phyloP scores from a whole-genome alignment of 2,888 invertebrate species.

The Meliscaeva auricollis region DNA sequence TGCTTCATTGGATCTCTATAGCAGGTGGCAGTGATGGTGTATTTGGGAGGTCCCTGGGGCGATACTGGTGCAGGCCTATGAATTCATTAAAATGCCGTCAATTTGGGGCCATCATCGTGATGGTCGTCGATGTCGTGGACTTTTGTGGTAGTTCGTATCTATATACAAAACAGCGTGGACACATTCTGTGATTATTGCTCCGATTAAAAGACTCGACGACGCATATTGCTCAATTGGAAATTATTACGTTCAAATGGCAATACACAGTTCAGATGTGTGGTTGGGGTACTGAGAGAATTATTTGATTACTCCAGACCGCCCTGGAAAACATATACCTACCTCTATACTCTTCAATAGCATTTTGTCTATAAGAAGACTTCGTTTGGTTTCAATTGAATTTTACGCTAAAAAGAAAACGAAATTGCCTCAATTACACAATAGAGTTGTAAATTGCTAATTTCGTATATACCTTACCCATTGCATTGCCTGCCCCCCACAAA shows the following conservation, averaged over 20 bases:
- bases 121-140: constrained; percentile 9
- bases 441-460: constrained; percentile 70
- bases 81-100: constrained; percentile 74
- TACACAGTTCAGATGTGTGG: neutral
- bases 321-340: constrained; percentile 18
- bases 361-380: constrained; percentile 11
- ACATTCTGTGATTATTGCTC: constrained; percentile 57
- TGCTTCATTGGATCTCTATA: constrained; percentile 71
- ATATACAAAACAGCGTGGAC: constrained; percentile 39
- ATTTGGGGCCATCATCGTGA: constrained; percentile 34
- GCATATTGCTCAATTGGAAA: constrained; percentile 65
- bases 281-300: constrained; percentile 43
- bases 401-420: constrained; percentile 60
- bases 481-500: neutral
- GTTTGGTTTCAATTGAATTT: constrained; percentile 66
- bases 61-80: constrained; percentile 42
- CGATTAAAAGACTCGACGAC: constrained; percentile 74
- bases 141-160: neutral
- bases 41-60: constrained; percentile 37
- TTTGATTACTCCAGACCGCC: constrained; percentile 54
- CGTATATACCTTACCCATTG: neutral
- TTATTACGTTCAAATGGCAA: constrained; percentile 41
- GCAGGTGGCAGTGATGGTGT: constrained; percentile 50
- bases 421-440: constrained; percentile 69
- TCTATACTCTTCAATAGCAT: no score